phyloP scores from a whole-genome alignment of 2,888 invertebrate genomes.

The Congeria kusceri region DNA sequence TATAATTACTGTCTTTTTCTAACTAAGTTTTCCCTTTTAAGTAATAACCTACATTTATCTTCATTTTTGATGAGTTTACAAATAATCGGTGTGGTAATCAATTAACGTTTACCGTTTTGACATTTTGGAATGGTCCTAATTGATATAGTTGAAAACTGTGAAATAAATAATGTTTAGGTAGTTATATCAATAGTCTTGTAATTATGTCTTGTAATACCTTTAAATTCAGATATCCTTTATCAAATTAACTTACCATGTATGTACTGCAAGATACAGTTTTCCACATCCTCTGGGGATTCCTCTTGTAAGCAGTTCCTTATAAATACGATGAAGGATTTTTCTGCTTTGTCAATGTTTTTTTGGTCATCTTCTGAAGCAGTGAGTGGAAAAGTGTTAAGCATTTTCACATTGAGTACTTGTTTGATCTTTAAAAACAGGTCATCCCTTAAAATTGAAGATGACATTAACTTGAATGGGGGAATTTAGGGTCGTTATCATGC shows the following conservation, averaged over 20 bases:
- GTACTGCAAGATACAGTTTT: slow-evolving; percentile 20
- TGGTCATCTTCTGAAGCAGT: slow-evolving; percentile 25
- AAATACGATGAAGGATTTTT: slow-evolving; percentile 24
- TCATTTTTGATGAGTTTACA: too few relatives aligned
- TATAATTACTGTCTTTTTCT: too few relatives aligned
- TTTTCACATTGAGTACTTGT: slow-evolving; percentile 17
- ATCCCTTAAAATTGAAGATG: too few relatives aligned
- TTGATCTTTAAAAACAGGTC: background rate
- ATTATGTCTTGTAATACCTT: background rate
- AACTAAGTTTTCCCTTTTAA: too few relatives aligned
- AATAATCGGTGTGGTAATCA: too few relatives aligned
- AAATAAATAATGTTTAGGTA: background rate
- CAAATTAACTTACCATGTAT: slow-evolving; percentile 20
- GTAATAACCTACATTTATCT: too few relatives aligned
- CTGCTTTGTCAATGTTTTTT: slow-evolving; percentile 20
- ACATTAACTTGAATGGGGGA: too few relatives aligned
- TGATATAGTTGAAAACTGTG: too few relatives aligned
- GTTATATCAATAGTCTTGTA: slow-evolving; percentile 4
- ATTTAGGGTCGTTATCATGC: too few relatives aligned
- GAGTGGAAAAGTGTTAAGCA: slow-evolving; percentile 19
- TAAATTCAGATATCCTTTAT: background rate
- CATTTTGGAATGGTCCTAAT: too few relatives aligned
- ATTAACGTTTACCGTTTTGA: too few relatives aligned
- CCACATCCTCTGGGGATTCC: slow-evolving; percentile 24
- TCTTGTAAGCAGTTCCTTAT: slow-evolving; percentile 9